Percentiles rank a stretch among this genome's conserved stretches.
These are phyloP conservation scores for Phrynosoma blainvillii DNA, from an alignment of 2,113 vertebrate genomes.

Conservation along the genomic window DNA sequence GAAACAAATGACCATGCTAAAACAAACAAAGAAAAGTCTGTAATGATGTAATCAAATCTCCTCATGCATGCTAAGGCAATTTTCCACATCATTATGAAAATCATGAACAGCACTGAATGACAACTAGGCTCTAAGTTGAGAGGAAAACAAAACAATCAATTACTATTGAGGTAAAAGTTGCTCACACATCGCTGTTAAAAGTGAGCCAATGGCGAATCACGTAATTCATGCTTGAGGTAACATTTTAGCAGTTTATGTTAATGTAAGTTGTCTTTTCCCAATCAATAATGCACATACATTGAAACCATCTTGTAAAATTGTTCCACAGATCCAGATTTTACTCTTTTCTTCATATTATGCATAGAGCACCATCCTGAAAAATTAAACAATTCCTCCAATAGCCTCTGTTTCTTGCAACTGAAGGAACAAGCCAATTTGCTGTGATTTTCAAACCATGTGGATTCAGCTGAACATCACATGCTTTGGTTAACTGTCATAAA, in stretches of 20 bases:
- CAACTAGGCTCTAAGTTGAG: slow-evolving; percentile 51
- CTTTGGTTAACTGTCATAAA: not conserved
- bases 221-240: not conserved
- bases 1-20: slow-evolving; percentile 45
- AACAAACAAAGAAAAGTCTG: slow-evolving; percentile 56
- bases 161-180: slow-evolving; percentile 14
- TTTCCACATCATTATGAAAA: not conserved
- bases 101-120: slow-evolving; percentile 54
- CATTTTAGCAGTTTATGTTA: not conserved
- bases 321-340: not conserved
- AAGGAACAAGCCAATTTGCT: not conserved
- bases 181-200: accelerated
- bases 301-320: not conserved
- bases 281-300: not conserved
- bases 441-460: not conserved
- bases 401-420: not conserved
- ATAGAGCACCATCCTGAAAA: not conserved
- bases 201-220: not conserved
- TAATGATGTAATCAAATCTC: not conserved
- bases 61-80: slow-evolving; percentile 2
- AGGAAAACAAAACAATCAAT: slow-evolving; percentile 31
- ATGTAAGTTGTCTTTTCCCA: not conserved
- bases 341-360: not conserved
- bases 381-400: no score
- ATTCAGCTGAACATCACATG: not conserved